Evolutionary conservation across 2,888 invertebrate species (phyloP).

Genomic region (Rotaria magnacalcarata): DNA sequence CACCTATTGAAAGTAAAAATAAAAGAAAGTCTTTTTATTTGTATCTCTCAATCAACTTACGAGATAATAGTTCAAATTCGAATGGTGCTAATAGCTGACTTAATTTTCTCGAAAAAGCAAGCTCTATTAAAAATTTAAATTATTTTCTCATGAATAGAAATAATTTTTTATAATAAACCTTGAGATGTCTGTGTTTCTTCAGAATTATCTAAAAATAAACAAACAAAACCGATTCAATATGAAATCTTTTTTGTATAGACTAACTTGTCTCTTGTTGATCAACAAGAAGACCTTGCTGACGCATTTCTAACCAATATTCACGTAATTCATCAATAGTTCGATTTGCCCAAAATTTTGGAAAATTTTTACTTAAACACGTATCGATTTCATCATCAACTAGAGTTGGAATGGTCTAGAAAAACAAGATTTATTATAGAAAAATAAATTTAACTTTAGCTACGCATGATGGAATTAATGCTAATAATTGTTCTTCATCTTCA

Average conservation of each 20-base stretch:
- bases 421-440: not conserved
- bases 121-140: not conserved
- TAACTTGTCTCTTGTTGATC: not conserved
- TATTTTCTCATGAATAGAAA: not conserved
- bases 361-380: not conserved
- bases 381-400: slow-evolving; percentile 5
- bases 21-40: too few relatives aligned
- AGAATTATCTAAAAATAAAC: not conserved
- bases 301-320: not conserved
- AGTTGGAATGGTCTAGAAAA: not conserved
- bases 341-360: not conserved
- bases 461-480: not conserved
- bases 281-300: not conserved
- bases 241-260: not conserved
- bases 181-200: not conserved
- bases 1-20: not conserved
- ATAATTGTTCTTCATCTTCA: slow-evolving; percentile 32
- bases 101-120: not conserved
- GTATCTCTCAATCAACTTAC: not conserved
- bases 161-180: not conserved
- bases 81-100: not conserved
- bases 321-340: not conserved
- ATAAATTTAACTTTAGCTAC: not conserved
- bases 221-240: not conserved
- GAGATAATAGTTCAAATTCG: slow-evolving; percentile 18